Evolutionary conservation across 2,888 invertebrate genomes (phyloP).

Genomic region (Embidobia sp.): DNA sequence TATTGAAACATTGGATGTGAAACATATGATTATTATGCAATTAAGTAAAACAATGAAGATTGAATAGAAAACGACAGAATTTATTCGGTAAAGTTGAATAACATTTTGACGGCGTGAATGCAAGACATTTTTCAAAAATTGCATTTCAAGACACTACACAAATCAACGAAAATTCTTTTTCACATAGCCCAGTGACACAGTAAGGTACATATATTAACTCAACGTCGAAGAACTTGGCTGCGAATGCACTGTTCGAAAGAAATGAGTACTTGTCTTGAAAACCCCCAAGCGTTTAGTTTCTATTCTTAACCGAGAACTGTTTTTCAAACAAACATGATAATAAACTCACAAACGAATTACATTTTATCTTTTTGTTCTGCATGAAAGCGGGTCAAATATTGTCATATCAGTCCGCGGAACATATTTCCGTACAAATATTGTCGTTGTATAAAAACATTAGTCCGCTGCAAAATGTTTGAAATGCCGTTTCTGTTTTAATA

Average conservation of each 20-base stretch:
- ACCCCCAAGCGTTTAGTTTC: constrained; percentile 46
- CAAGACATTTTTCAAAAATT: too few relatives aligned
- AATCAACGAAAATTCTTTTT: constrained; percentile 18
- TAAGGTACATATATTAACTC: constrained; percentile 28
- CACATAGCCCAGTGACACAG: constrained; percentile 35
- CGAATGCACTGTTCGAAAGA: constrained; percentile 23
- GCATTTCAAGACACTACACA: background rate
- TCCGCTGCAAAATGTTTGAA: background rate
- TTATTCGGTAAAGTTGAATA: too few relatives aligned
- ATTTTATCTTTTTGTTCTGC: constrained; percentile 27
- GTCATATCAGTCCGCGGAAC: constrained; percentile 16
- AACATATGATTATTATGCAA: too few relatives aligned
- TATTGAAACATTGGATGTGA: too few relatives aligned
- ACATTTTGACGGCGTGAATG: too few relatives aligned
- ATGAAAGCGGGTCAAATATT: constrained; percentile 42
- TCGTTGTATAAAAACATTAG: too few relatives aligned
- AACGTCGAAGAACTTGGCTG: constrained; percentile 21
- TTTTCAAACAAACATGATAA: constrained; percentile 32
- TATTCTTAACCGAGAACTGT: constrained; percentile 20
- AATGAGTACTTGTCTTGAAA: constrained; percentile 38
- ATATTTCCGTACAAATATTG: constrained; percentile 6
- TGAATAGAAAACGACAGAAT: too few relatives aligned
- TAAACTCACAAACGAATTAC: constrained; percentile 36
- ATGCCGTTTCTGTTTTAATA: background rate
- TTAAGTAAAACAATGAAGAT: too few relatives aligned